phyloP scores from a whole-genome alignment of 1,140 invertebrate species.

The Chironomus striatipennis region DNA sequence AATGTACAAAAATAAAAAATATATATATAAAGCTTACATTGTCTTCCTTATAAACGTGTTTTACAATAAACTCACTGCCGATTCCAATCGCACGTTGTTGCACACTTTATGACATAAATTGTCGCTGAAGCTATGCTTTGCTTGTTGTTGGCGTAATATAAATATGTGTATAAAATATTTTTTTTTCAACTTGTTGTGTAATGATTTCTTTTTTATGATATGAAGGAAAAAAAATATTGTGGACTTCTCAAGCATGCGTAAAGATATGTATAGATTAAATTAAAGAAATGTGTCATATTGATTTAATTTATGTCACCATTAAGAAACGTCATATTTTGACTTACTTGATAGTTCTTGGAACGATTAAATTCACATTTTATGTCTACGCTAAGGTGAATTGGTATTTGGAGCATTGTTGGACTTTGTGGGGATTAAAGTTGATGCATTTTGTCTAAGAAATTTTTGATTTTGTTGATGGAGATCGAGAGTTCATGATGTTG shows the following conservation, averaged over 20 bases:
- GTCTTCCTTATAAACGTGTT: not conserved
- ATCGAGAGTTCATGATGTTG: too few relatives aligned
- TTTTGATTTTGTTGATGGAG: too few relatives aligned
- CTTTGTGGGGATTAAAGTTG: too few relatives aligned
- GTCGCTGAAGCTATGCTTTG: not conserved
- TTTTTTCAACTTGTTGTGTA: not conserved
- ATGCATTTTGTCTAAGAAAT: too few relatives aligned
- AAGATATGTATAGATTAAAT: not conserved
- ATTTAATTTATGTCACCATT: not conserved
- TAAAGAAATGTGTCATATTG: conserved; percentile 3
- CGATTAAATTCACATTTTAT: conserved; percentile 1
- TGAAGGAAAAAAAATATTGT: not conserved
- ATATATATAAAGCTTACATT: not conserved
- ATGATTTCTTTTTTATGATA: not conserved
- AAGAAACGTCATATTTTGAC: conserved; percentile 3
- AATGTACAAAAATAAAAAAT: too few relatives aligned
- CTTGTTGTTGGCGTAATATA: conserved; percentile 1
- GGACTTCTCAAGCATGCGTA: not conserved
- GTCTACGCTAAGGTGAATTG: too few relatives aligned
- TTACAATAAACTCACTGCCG: not conserved
- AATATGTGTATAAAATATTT: not conserved
- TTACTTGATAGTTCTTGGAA: conserved; percentile 12
- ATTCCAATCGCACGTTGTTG: conserved; percentile 3
- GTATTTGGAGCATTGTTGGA: too few relatives aligned
- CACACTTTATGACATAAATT: conserved; percentile 13